phyloP scores from a whole-genome alignment of 2,888 invertebrate species.

The Nasonovia ribisnigri region DNA sequence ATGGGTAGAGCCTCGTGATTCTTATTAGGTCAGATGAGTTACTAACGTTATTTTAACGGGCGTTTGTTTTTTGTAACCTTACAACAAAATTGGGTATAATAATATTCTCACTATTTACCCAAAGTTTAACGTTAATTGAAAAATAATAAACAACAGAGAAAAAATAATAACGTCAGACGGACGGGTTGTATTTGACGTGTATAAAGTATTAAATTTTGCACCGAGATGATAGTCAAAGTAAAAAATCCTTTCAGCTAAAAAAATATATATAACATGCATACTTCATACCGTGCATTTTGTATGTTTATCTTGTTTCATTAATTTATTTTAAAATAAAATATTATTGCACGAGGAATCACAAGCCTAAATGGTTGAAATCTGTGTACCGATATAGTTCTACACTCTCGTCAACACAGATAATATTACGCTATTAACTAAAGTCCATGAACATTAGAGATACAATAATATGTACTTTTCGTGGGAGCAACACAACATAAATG shows the following conservation, averaged over 20 bases:
- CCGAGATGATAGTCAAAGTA: not conserved
- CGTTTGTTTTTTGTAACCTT: slow-evolving; percentile 32
- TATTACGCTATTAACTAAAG: not conserved
- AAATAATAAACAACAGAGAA: slow-evolving; percentile 36
- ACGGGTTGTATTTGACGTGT: slow-evolving; percentile 54
- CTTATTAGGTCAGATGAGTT: slow-evolving; percentile 45
- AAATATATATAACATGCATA: not conserved
- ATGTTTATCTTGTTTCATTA: not conserved
- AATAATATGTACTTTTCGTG: not conserved
- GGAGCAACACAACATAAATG: not conserved
- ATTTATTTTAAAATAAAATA: not conserved
- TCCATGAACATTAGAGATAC: not conserved
- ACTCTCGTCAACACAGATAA: not conserved
- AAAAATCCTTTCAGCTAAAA: slow-evolving; percentile 11
- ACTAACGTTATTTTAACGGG: slow-evolving; percentile 13
- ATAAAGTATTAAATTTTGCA: slow-evolving; percentile 48
- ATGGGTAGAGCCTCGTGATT: slow-evolving; percentile 8
- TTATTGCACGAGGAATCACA: not conserved
- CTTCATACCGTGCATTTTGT: not conserved
- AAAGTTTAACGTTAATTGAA: slow-evolving; percentile 54
- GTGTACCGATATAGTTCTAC: not conserved
- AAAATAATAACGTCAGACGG: slow-evolving; percentile 40
- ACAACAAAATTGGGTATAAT: slow-evolving; percentile 27
- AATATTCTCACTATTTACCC: slow-evolving; percentile 44
- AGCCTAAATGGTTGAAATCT: not conserved